Conservation (phyloP, 2,888 invertebrate genomes). For the Andrena flavipes region DNA sequence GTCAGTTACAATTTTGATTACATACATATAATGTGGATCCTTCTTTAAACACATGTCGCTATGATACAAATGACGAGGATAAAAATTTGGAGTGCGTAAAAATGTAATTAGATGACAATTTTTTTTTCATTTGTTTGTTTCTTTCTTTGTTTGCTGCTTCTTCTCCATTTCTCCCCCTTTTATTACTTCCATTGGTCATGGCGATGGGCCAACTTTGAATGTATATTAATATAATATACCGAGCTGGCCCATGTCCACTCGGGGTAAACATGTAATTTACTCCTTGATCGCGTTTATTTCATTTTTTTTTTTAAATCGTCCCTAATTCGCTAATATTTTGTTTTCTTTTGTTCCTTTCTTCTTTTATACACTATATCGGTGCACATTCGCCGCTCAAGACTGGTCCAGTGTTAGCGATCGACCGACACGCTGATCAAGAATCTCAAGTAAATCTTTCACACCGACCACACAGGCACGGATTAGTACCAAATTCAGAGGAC, state of each 20-base stretch:
- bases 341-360: slow-evolving; percentile 48
- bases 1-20: slow-evolving; percentile 84
- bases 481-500: slow-evolving; percentile 73
- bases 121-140: slow-evolving; percentile 49
- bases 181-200: slow-evolving; percentile 83
- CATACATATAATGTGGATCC: slow-evolving; percentile 84
- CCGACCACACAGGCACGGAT: slow-evolving; percentile 75
- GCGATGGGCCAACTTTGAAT: slow-evolving; percentile 81
- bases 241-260: slow-evolving; percentile 81
- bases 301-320: slow-evolving; percentile 71
- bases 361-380: slow-evolving; percentile 81
- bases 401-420: slow-evolving; percentile 69
- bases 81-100: slow-evolving; percentile 84
- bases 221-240: slow-evolving; percentile 85
- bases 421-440: slow-evolving; percentile 70
- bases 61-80: slow-evolving; percentile 84
- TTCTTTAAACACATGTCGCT: slow-evolving; percentile 83
- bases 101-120: slow-evolving; percentile 84
- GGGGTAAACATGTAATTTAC: slow-evolving; percentile 76
- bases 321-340: slow-evolving; percentile 81
- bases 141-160: slow-evolving; percentile 30
- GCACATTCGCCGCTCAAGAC: slow-evolving; percentile 78
- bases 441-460: slow-evolving; percentile 56
- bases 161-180: slow-evolving; percentile 37
- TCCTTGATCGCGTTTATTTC: slow-evolving; percentile 77